Evolutionary conservation across 2,113 vertebrate species (phyloP), one percentile per base, ranked within the genome.

Genomic region (Lepus americanus): DNA sequence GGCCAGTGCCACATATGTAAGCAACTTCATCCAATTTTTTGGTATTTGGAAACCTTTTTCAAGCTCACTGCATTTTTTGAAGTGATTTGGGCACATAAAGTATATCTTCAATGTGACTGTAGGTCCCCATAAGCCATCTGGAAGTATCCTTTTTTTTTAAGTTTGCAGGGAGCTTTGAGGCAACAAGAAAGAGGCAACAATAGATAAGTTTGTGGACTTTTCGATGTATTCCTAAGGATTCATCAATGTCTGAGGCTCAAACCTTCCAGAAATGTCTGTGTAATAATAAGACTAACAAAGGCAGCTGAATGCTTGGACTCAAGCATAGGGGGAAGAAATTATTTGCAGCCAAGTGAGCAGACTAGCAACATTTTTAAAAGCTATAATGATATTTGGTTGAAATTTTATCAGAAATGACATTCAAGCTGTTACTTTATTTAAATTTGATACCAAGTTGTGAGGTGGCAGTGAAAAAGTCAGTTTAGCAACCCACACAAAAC

Each of bases 321-420:
- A 59, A 78, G 73, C 14, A 82, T 78, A 92, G 9, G 17, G 55
- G 79, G 25, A 88, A 82, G 53, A 93, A 36, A 77, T 64, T 14
- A 9, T 74, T 78, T 67, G 12, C 39, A 87, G 27, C 13, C 61
- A 95, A 22, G 59, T 7, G 89, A 44, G 6, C 0, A 20, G 84
- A 31, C 31, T 59, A 73, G 29, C 86, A 79, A 59, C 85, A 69
- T 11, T 81, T 59, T 91, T 90, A 27, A 81, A 96, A 95, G 20
- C 72, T 25, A 73, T 20, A 76, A 93, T n/a, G 80, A 55, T 53
- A 83, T 87, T 79, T 76, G 27, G 23, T 55, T 92, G 87, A 69
- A 72, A 78, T 49, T 72, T 51, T 9, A 63, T 84, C 79, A 84
- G 19, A 86, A 9, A 2, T 16, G 13, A 55, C 59, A 51, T 2